Percentiles rank a stretch among this genome's conserved stretches.
Evolutionary conservation across 2,888 invertebrate genomes (phyloP).

Genomic region (Mimas tiliae): DNA sequence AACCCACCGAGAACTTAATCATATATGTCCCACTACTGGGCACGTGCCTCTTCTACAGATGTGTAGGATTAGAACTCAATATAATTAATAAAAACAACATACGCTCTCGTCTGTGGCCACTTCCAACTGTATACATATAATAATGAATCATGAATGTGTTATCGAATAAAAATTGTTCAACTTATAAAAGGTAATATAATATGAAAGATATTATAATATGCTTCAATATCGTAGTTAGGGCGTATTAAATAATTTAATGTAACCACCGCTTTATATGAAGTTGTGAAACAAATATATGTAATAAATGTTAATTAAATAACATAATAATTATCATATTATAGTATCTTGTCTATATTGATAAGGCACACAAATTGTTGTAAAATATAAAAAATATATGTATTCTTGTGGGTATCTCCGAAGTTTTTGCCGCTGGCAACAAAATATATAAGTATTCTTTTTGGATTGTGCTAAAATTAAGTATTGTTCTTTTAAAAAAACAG

Average conservation of each 20-base stretch:
- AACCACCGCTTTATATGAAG: slow-evolving; percentile 53
- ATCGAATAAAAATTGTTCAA: slow-evolving; percentile 43
- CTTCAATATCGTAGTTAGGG: slow-evolving; percentile 34
- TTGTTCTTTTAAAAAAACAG: neutral
- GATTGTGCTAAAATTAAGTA: neutral
- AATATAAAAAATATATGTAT: neutral
- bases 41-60: too few relatives aligned
- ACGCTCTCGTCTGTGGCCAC: slow-evolving; percentile 1
- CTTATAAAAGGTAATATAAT: too few relatives aligned
- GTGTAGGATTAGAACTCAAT: too few relatives aligned
- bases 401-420: slow-evolving; percentile 1
- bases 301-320: slow-evolving; percentile 27
- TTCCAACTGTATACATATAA: slow-evolving; percentile 29
- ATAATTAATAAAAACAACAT: too few relatives aligned
- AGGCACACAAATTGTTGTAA: slow-evolving; percentile 35
- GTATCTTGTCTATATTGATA: slow-evolving; percentile 53
- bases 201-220: slow-evolving; percentile 31
- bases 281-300: slow-evolving; percentile 46
- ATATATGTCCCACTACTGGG: too few relatives aligned
- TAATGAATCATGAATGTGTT: slow-evolving; percentile 36
- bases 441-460: neutral
- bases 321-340: slow-evolving; percentile 37
- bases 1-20: neutral
- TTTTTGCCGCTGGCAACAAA: neutral
- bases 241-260: slow-evolving; percentile 33